Evolutionary conservation across 2,113 vertebrate species (phyloP).

Genomic region (Aramus guarauna): DNA sequence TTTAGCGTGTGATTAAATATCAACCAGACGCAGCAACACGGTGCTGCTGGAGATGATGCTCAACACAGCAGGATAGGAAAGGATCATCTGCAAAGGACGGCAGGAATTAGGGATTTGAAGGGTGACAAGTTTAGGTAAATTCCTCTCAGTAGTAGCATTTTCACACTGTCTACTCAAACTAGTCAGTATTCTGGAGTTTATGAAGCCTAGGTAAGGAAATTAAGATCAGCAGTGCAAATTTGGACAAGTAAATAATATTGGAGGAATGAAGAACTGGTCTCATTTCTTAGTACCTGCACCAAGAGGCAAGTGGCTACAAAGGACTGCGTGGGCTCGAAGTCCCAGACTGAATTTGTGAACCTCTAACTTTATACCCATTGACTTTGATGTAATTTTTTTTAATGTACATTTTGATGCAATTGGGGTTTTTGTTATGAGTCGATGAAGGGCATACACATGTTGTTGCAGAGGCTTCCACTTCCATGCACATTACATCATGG

Average conservation of each 20-base stretch:
- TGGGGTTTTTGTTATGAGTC: neutral
- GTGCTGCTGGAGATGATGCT: neutral
- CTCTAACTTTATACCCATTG: neutral
- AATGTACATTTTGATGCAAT: neutral
- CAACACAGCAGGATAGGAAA: neutral
- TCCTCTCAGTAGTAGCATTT: neutral
- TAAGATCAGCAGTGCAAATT: neutral
- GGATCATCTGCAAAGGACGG: neutral
- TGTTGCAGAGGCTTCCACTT: neutral
- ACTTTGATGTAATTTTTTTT: neutral
- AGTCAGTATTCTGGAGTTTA: neutral
- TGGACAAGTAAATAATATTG: neutral
- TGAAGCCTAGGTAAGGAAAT: neutral
- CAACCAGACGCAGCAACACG: accelerated
- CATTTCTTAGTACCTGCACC: neutral
- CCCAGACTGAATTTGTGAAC: neutral
- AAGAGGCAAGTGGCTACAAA: accelerated
- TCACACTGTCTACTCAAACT: neutral
- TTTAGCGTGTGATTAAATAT: neutral
- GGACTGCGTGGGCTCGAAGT: accelerated
- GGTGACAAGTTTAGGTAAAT: neutral
- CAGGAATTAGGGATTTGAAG: neutral
- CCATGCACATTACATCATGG: neutral
- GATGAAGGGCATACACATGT: neutral
- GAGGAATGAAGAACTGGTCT: neutral